Evolutionary conservation across 2,113 vertebrate genomes (phyloP).

Genomic region (Sula dactylatra): DNA sequence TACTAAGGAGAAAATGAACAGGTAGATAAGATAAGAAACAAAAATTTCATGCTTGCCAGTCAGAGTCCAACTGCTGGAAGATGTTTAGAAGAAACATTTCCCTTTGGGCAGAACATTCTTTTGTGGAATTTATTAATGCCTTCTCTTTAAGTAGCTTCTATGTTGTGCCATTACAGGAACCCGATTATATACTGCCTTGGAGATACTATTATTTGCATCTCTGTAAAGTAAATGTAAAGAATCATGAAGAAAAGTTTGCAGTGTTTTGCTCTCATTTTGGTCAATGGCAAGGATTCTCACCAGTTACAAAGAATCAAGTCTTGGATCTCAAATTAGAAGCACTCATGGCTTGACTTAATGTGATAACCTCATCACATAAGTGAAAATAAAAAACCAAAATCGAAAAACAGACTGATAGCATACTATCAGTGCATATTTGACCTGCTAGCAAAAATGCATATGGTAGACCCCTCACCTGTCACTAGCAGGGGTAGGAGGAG

Average conservation of each 20-base stretch:
- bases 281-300: neutral
- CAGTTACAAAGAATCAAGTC: neutral
- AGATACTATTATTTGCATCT: neutral
- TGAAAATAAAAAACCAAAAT: neutral
- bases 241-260: neutral
- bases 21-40: neutral
- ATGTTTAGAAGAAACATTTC: neutral
- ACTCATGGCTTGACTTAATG: neutral
- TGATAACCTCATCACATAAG: neutral
- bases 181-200: neutral
- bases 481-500: neutral
- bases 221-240: neutral
- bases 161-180: neutral
- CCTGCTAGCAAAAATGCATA: neutral
- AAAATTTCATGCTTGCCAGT: neutral
- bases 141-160: neutral
- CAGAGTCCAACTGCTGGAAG: neutral
- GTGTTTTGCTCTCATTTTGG: neutral
- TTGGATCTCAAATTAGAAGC: neutral
- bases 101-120: neutral
- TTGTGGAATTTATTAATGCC: neutral
- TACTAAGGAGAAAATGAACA: neutral
- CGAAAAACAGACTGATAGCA: neutral
- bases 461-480: neutral
- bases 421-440: neutral